Evolutionary conservation across 1,140 invertebrate genomes (phyloP).

Genomic region (Plectrocnemia conspersa): DNA sequence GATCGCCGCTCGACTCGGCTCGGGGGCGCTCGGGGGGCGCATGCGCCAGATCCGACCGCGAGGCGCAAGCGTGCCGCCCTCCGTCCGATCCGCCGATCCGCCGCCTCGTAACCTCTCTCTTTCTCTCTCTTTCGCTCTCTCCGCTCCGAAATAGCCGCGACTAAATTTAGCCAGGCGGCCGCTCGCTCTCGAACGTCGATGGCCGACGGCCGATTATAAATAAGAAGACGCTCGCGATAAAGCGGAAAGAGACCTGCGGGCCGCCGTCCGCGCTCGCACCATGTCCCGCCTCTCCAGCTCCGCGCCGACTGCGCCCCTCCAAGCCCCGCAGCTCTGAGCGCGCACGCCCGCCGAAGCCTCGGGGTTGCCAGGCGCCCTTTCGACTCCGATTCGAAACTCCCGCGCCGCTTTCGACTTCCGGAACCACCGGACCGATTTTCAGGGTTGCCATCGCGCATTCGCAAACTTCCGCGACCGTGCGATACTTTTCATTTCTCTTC

Average conservation of each 20-base stretch:
- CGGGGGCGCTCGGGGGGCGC: neutral
- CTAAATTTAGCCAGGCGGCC: no score
- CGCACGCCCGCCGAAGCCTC: neutral
- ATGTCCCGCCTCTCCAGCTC: constrained; percentile 12
- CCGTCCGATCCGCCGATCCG: neutral
- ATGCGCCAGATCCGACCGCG: neutral
- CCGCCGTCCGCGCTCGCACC: constrained; percentile 6
- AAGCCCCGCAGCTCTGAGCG: neutral
- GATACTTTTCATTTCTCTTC: no score
- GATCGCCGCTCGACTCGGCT: neutral
- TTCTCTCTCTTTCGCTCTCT: no score
- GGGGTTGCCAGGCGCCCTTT: neutral
- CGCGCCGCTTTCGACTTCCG: neutral
- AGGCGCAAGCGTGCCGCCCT: neutral
- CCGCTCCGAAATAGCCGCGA: no score
- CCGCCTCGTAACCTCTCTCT: neutral
- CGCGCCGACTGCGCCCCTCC: constrained; percentile 11
- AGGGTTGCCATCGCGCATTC: no score
- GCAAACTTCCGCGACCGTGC: no score
- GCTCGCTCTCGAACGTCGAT: no score
- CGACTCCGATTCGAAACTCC: neutral
- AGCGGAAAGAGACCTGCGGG: constrained; percentile 5
- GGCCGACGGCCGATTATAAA: no score
- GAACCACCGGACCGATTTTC: no score
- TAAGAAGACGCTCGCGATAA: neutral